Percentiles rank a stretch among this genome's conserved stretches.
Conservation (phyloP, 1,140 invertebrate genomes). For the Holotrichia oblita region DNA sequence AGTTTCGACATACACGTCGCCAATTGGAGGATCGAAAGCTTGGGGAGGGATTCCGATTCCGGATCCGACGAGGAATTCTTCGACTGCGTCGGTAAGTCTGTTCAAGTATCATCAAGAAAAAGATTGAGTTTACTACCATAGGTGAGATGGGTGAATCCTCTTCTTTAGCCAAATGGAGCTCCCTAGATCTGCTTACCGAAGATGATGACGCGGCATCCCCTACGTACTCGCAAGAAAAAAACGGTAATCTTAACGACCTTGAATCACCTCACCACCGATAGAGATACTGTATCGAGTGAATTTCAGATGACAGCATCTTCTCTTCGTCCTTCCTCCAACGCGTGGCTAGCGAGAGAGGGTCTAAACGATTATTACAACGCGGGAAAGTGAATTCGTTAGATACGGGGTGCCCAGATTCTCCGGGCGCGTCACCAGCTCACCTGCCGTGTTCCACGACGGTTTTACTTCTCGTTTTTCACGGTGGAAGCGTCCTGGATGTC, state of each 20-base stretch:
- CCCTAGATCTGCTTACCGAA: constrained; percentile 88
- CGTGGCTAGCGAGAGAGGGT: constrained; percentile 83
- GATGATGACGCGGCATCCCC: constrained; percentile 78
- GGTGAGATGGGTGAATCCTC: constrained; percentile 74
- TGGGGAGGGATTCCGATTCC: constrained; percentile 86
- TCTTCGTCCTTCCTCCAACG: constrained; percentile 84
- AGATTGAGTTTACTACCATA: constrained; percentile 43
- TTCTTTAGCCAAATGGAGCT: constrained; percentile 91
- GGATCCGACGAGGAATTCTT: constrained; percentile 91
- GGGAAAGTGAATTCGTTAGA: constrained; percentile 74
- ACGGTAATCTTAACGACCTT: constrained; percentile 63
- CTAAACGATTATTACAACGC: constrained; percentile 68
- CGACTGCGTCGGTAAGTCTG: constrained; percentile 79
- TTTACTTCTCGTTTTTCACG: constrained; percentile 91
- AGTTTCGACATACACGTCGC: constrained; percentile 79
- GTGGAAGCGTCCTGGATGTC: constrained; percentile 89
- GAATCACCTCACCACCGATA: too few relatives aligned
- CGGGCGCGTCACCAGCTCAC: constrained; percentile 71
- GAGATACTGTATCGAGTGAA: too few relatives aligned
- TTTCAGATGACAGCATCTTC: constrained; percentile 88
- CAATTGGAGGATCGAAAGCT: constrained; percentile 91
- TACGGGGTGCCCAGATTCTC: constrained; percentile 79
- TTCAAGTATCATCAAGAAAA: background rate
- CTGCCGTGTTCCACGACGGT: constrained; percentile 82
- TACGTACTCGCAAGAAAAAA: constrained; percentile 60